Conservation (phyloP, 2,113 vertebrate genomes). For the Gymnocephalus cernua region DNA sequence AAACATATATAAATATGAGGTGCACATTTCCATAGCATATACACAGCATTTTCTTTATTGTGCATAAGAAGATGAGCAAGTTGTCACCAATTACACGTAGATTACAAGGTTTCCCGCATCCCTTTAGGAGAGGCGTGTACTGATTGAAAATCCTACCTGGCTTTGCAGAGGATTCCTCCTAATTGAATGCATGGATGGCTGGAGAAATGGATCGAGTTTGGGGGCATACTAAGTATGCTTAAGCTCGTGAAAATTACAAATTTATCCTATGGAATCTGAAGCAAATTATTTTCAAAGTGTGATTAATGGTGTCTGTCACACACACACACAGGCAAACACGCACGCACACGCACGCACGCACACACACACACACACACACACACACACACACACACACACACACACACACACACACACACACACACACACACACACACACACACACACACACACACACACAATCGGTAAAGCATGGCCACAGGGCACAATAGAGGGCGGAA, state of each 20-base stretch:
- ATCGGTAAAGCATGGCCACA: conserved; percentile 53
- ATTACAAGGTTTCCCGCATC: conserved; percentile 52
- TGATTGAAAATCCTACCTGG: conserved; percentile 65
- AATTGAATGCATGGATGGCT: conserved; percentile 76
- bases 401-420: conserved; percentile 42
- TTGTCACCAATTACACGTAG: conserved; percentile 53
- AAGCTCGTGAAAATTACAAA: conserved; percentile 76
- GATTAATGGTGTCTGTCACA: conserved; percentile 79
- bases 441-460: conserved; percentile 42
- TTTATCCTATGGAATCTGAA: conserved; percentile 69
- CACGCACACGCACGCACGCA: conserved; percentile 37
- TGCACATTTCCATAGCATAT: conserved; percentile 21
- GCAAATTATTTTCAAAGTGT: conserved; percentile 81
- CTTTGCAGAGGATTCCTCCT: conserved; percentile 59
- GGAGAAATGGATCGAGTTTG: conserved; percentile 65
- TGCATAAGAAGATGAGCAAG: conserved; percentile 32
- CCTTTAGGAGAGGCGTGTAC: conserved; percentile 25
- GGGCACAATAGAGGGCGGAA: conserved; percentile 46
- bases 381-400: conserved; percentile 40
- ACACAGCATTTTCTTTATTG: conserved; percentile 19
- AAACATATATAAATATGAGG: background rate
- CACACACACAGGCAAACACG: conserved; percentile 15
- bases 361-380: conserved; percentile 44
- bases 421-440: conserved; percentile 34
- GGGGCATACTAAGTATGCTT: conserved; percentile 62